Conservation (phyloP, 2,888 invertebrate genomes). For the Galerucella pusilla region DNA sequence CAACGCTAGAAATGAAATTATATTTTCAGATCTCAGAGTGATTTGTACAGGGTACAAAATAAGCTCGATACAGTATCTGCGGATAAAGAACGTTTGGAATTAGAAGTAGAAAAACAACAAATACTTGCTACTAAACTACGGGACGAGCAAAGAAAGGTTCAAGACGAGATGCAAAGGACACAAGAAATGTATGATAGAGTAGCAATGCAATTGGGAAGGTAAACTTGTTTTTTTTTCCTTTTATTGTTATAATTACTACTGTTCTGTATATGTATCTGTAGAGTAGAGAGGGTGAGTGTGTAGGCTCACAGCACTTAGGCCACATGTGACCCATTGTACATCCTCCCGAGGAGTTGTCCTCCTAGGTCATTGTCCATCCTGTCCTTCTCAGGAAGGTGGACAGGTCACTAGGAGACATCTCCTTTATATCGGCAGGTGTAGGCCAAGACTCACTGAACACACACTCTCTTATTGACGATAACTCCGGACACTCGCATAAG, state of each 20-base stretch:
- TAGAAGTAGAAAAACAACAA: slow-evolving; percentile 88
- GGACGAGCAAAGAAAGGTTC: slow-evolving; percentile 86
- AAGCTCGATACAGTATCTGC: slow-evolving; percentile 89
- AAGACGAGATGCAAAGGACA: slow-evolving; percentile 85
- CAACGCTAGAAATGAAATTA: neutral
- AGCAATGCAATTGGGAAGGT: slow-evolving; percentile 78
- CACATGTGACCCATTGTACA: too few relatives aligned
- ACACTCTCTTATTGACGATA: too few relatives aligned
- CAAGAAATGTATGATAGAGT: slow-evolving; percentile 92
- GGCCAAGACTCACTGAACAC: too few relatives aligned
- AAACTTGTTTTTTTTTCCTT: neutral
- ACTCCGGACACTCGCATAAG: too few relatives aligned
- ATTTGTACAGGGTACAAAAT: slow-evolving; percentile 88
- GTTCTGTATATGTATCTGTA: too few relatives aligned
- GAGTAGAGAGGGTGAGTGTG: too few relatives aligned
- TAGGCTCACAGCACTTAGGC: too few relatives aligned
- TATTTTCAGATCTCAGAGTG: slow-evolving; percentile 82
- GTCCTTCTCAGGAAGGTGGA: too few relatives aligned
- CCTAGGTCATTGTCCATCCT: too few relatives aligned
- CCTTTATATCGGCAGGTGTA: too few relatives aligned
- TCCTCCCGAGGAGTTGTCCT: too few relatives aligned
- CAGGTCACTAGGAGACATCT: too few relatives aligned
- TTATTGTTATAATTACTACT: neutral
- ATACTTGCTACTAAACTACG: slow-evolving; percentile 82
- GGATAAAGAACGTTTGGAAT: slow-evolving; percentile 85